Percentiles rank a stretch among this genome's conserved stretches.
Evolutionary conservation across 2,113 vertebrate genomes (phyloP).

Genomic region (Cochlearius cochlearius): DNA sequence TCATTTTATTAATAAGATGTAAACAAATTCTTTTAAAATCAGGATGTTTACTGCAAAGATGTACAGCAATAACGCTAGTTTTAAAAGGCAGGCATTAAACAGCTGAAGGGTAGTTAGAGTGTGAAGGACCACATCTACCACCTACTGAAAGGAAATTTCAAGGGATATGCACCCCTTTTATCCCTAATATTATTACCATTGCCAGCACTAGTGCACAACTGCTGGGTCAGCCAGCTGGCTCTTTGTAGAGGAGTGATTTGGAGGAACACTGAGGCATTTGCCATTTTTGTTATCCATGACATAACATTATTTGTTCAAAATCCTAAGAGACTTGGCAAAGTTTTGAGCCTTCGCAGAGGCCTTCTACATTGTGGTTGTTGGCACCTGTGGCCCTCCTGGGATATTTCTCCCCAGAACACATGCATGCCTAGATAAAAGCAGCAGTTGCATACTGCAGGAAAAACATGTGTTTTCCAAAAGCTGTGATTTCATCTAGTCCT

Average conservation of each 20-base stretch:
- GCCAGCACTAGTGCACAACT: not conserved
- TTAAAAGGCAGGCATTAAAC: not conserved
- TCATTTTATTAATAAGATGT: conserved; percentile 47
- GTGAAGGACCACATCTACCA: not conserved
- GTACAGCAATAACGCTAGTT: not conserved
- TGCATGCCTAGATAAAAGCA: not conserved
- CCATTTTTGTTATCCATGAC: not conserved
- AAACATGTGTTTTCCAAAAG: rapidly evolving
- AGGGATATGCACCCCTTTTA: not conserved
- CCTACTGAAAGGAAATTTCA: not conserved
- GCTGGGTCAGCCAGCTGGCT: not conserved
- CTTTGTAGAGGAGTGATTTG: not conserved
- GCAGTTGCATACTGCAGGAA: not conserved
- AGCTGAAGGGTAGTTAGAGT: not conserved
- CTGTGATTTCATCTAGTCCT: not conserved
- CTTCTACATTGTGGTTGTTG: too few species aligned
- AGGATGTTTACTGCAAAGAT: conserved; percentile 28
- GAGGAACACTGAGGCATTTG: not conserved
- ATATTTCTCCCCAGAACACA: not conserved
- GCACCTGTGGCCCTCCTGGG: not conserved
- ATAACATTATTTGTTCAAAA: not conserved
- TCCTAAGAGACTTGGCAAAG: not conserved
- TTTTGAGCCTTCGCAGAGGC: not conserved
- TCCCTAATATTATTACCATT: not conserved
- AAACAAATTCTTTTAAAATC: conserved; percentile 37